phyloP scores from a whole-genome alignment of 2,888 invertebrate genomes.

The Amiota mariae region DNA sequence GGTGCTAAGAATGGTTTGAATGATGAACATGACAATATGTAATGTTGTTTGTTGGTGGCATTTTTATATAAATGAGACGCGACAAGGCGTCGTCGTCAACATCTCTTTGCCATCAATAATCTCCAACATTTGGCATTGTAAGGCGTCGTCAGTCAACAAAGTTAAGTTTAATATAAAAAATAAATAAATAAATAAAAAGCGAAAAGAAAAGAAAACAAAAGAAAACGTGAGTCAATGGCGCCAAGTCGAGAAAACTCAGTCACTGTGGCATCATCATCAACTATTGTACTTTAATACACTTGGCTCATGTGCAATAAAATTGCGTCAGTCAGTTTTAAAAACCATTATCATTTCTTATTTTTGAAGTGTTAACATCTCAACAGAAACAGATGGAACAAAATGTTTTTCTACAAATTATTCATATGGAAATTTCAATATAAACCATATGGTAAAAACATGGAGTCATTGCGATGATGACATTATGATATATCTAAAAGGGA shows the following conservation, averaged over 20 bases:
- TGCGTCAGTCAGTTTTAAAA: neutral
- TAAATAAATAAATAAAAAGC: conserved; percentile 6
- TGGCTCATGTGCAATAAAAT: neutral
- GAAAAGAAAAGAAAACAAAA: no score
- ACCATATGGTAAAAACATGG: no score
- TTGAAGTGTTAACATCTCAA: no score
- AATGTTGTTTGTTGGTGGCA: conserved; percentile 35
- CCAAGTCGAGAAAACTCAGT: neutral
- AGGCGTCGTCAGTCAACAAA: conserved; percentile 33
- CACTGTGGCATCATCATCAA: neutral
- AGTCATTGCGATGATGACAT: no score
- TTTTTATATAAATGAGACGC: conserved; percentile 37
- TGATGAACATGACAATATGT: no score
- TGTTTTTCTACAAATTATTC: no score
- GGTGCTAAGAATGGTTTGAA: no score
- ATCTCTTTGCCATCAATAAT: conserved; percentile 6
- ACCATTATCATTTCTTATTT: neutral
- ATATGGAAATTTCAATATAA: no score
- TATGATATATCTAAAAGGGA: no score
- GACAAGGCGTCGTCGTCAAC: conserved; percentile 27
- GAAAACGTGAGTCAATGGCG: no score
- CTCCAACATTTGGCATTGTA: conserved; percentile 30
- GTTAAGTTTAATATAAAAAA: conserved; percentile 23
- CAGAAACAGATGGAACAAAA: no score
- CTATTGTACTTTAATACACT: no score